Evolutionary conservation across 2,888 invertebrate genomes (phyloP), one percentile per base, ranked within the genome.

Genomic region (Parnassius orleans): DNA sequence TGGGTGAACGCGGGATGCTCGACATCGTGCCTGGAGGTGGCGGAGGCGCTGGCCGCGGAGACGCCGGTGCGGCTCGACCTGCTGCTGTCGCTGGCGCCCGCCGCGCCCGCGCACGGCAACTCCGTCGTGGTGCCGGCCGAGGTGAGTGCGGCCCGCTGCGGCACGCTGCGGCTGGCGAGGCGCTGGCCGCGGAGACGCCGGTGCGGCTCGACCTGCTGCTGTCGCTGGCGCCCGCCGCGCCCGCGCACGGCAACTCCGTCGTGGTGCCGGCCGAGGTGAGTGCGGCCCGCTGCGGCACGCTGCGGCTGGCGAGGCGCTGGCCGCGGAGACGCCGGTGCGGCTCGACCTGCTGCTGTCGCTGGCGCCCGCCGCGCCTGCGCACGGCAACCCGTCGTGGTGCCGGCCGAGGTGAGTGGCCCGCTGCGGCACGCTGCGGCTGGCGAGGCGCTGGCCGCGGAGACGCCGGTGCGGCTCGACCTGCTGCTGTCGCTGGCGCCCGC

Each of bases 1-100:
- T 99, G 99, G 99, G 96, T 99, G 66, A 99, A 99, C 83, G 94
- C 95, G 73, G 95, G 95, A 0, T 97, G 96, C 76, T 94, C 94
- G 68, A 94, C 95, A 46, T 95, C 95, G 52, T 97, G 98, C 83
- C 90, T 98, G 66, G 96, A 96, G 70, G 93, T 96, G 74, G 96
- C 98, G 1, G 97, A 98, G 83, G 95, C 96, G 72, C 84, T 98
- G 68, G 98, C 98, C 33, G 97, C 96, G 72, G 96, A 97, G 85
- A 98, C 98, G 2, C 98, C 98, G 0, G 97, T 98, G 51, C 93
- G 98, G 51, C 92, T 98, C 43, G 98, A 98, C 86, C 92, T 98
- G 63, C 90, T 98, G 68, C 92, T 98, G 65, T 96, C 97, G 9
- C 87, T 98, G 68, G 96, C 96, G 65, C 96, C 97, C n/a, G 93